Evolutionary conservation across 1,140 invertebrate species (phyloP), one percentile per base, ranked within the genome.

Genomic region (Cydia strobilella): DNA sequence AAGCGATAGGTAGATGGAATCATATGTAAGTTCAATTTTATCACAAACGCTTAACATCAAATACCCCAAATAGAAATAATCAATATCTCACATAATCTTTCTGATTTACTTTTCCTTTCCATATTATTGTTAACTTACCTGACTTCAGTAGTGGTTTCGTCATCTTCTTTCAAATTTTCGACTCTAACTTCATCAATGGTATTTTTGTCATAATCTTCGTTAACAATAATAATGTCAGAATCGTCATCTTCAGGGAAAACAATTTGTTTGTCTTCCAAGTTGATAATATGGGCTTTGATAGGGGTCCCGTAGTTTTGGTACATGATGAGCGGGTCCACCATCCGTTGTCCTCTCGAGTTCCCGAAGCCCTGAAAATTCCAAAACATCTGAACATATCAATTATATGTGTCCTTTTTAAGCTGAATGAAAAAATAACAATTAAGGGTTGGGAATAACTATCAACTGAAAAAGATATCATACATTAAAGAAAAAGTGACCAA

Each of bases 341-440:
- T 92, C 1, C 90, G 74, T 80, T 92, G 90, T 12, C 95, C 85
- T 87, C 90, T 92, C 0, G 95, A 95, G 80, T 95, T 95, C 74
- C 94, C 94, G 77, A 95, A 94, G 69, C 94, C 94, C 95, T 96
- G 95, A 85, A 96, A 95, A 87, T 95, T 95, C 95, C 95, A 96
- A 81, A 96, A 94, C 87, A 94, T 94, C 96, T 96, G 93, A 84
- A 92, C 85, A 90, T 88, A 92, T 91, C 84, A 93, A 88, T 90
- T 83, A 89, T 78, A 87, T 75, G 74, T 87, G 86, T 87, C 80
- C 85, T 80, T 83, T 77, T n/a, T 20, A 15, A 3, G 23, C 2
- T 31, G 0, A 66, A 35, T 18, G 2, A 23, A 23, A 12, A 59
- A 59, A 54, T 31, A 4, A 1, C 31, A 31, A 31, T 31, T 2